These are phyloP conservation scores for Reticulitermes lucifugus DNA, from an alignment of 2,888 invertebrate species.

Conservation along the genomic window DNA sequence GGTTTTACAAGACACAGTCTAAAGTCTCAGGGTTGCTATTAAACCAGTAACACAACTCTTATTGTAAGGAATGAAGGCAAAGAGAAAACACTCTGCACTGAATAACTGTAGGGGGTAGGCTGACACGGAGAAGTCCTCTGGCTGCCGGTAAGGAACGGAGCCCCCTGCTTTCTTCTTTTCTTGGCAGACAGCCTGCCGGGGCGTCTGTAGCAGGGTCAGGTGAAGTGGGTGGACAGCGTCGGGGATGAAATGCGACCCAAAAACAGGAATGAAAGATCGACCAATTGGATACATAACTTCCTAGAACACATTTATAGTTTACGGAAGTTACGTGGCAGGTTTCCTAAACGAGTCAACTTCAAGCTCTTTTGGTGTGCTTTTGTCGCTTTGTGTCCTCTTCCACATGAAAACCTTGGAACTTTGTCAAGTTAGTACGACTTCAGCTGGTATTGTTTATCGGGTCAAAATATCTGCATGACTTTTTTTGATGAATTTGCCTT, in stretches of 20 bases:
- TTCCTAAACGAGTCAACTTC: slow-evolving; percentile 4
- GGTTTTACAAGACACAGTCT: not conserved
- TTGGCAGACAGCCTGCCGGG: slow-evolving; percentile 45
- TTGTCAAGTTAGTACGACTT: slow-evolving; percentile 25
- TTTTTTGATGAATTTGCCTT: not conserved
- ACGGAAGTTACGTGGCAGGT: slow-evolving; percentile 33
- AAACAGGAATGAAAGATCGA: slow-evolving; percentile 38
- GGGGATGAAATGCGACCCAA: not conserved
- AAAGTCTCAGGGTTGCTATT: not conserved
- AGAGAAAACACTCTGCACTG: not conserved
- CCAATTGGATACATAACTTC: slow-evolving; percentile 33
- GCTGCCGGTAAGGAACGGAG: not conserved
- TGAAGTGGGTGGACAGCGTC: not conserved
- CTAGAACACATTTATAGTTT: not conserved
- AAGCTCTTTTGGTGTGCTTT: not conserved
- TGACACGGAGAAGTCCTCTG: not conserved
- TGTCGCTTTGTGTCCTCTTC: not conserved
- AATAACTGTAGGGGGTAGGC: not conserved
- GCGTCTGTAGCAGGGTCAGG: slow-evolving; percentile 31
- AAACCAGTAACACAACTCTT: not conserved
- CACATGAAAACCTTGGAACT: slow-evolving; percentile 25
- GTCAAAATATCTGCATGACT: not conserved
- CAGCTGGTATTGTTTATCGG: slow-evolving; percentile 2
- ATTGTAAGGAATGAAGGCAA: not conserved
- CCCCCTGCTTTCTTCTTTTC: not conserved